Evolutionary conservation across 1,140 invertebrate genomes (phyloP).

Genomic region (Rhynchophorus ferrugineus): DNA sequence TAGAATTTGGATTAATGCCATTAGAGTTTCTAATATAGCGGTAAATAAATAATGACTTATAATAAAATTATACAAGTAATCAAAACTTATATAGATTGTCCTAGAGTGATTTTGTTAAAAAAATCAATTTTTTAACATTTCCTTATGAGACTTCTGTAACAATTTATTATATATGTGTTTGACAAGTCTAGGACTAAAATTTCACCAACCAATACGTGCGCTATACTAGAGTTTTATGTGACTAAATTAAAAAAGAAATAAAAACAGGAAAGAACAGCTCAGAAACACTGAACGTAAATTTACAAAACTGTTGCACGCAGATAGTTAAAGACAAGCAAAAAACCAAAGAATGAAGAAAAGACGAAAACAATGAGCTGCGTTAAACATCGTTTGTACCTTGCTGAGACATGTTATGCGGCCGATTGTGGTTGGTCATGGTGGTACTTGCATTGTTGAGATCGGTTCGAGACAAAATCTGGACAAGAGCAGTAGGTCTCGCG

Average conservation of each 20-base stretch:
- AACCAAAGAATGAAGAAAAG: slow-evolving; percentile 15
- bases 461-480: slow-evolving; percentile 42
- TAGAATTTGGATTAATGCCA: too few relatives aligned
- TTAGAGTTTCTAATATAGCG: too few relatives aligned
- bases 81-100: too few relatives aligned
- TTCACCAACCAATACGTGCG: neutral
- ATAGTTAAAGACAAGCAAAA: slow-evolving; percentile 12
- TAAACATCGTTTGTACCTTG: slow-evolving; percentile 37
- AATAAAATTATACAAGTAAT: too few relatives aligned
- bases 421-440: slow-evolving; percentile 43
- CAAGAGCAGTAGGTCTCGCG: slow-evolving; percentile 39
- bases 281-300: slow-evolving; percentile 10
- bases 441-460: slow-evolving; percentile 43
- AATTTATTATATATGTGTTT: too few relatives aligned
- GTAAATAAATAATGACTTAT: too few relatives aligned
- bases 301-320: slow-evolving; percentile 8
- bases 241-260: slow-evolving; percentile 10
- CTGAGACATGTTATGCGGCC: slow-evolving; percentile 41
- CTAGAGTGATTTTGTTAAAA: too few relatives aligned
- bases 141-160: too few relatives aligned
- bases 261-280: slow-evolving; percentile 6
- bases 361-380: slow-evolving; percentile 12
- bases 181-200: neutral
- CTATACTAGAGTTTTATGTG: neutral
- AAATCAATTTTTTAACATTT: too few relatives aligned